Conservation (phyloP, 2,888 invertebrate species). For the Papilio elwesi region DNA sequence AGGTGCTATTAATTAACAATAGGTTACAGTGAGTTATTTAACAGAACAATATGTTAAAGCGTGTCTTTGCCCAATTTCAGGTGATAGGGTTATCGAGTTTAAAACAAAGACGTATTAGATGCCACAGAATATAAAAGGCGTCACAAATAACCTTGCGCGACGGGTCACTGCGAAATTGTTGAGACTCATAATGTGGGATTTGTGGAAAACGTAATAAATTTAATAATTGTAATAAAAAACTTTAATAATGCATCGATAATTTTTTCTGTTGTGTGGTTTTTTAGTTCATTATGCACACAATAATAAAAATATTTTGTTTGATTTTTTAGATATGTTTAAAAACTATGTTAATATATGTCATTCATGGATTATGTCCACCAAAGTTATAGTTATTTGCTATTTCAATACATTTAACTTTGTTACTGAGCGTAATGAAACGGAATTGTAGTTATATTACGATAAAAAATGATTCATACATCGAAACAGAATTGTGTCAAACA, state of each 20-base stretch:
- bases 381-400: too few species aligned
- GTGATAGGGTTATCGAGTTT: constrained; percentile 34
- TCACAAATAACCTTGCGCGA: constrained; percentile 13
- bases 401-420: background rate
- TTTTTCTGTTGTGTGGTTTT: too few species aligned
- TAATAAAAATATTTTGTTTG: too few species aligned
- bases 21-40: constrained; percentile 9
- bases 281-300: too few species aligned
- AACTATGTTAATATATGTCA: background rate
- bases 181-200: constrained; percentile 1
- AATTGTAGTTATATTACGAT: background rate
- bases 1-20: constrained; percentile 33
- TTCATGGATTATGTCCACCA: too few species aligned
- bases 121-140: constrained; percentile 8
- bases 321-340: too few species aligned
- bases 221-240: too few species aligned
- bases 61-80: constrained; percentile 28
- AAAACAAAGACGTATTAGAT: constrained; percentile 35
- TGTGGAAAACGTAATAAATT: too few species aligned
- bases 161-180: background rate
- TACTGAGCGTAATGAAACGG: background rate
- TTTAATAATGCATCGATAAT: too few species aligned
- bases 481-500: constrained; percentile 22
- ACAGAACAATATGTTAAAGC: constrained; percentile 6
- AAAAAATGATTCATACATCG: constrained; percentile 24